phyloP scores from a whole-genome alignment of 2,113 vertebrate genomes.

The Archilochus colubris region DNA sequence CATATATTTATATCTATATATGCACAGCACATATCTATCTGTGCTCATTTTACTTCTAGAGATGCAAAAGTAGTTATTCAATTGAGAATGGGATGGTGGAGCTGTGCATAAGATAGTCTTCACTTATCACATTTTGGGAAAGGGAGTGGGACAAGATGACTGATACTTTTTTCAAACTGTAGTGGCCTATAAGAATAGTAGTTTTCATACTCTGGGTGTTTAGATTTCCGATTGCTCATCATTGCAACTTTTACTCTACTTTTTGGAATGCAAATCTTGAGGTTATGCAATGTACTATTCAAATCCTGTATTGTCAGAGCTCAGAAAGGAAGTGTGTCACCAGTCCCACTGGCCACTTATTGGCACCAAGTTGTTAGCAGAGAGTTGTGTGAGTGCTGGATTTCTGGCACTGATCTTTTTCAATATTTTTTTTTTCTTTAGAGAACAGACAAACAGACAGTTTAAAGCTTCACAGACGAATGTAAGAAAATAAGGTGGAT shows the following conservation, averaged over 20 bases:
- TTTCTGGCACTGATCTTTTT: background rate
- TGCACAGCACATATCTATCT: background rate
- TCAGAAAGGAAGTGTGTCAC: slow-evolving; percentile 33
- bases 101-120: background rate
- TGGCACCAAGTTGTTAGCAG: background rate
- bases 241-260: background rate
- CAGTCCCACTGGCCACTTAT: background rate
- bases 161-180: background rate
- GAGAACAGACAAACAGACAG: background rate
- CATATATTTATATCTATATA: background rate
- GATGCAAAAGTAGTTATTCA: background rate
- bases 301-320: background rate
- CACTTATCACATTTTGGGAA: background rate
- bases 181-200: background rate
- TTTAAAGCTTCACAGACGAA: background rate
- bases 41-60: background rate
- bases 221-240: background rate
- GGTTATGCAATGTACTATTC: slow-evolving; percentile 1
- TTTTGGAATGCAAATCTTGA: background rate
- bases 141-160: background rate
- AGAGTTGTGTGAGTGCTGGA: background rate
- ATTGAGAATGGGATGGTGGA: background rate
- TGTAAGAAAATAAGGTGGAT: background rate
- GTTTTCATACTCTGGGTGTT: background rate
- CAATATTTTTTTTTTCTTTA: background rate